Evolutionary conservation across 2,113 vertebrate genomes (phyloP).

Genomic region (Nothoprocta pentlandii): DNA sequence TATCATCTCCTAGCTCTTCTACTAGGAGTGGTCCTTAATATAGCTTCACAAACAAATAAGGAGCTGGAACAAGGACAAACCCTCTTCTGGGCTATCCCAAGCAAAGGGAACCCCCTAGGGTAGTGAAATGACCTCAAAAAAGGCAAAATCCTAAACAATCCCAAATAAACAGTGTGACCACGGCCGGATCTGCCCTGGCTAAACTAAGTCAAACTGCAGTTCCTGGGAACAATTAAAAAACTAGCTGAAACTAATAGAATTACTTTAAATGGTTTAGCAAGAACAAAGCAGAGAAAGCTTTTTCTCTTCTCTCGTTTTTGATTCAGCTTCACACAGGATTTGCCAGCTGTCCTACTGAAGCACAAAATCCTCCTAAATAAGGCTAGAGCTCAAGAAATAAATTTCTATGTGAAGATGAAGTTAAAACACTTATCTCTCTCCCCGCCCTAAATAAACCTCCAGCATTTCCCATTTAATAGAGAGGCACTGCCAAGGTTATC

Average conservation of each 20-base stretch:
- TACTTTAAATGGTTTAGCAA: neutral
- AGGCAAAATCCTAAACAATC: neutral
- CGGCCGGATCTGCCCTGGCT: neutral
- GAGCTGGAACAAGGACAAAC: neutral
- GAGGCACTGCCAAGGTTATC: slow-evolving; percentile 18
- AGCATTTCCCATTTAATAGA: slow-evolving; percentile 29
- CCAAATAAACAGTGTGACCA: neutral
- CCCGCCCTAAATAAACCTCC: neutral
- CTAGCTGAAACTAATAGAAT: neutral
- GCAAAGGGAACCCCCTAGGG: neutral
- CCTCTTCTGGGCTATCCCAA: neutral
- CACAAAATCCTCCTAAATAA: slow-evolving; percentile 44
- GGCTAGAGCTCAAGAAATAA: neutral
- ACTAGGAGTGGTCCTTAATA: neutral
- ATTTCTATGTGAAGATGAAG: neutral
- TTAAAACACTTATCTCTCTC: neutral
- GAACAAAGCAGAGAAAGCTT: neutral
- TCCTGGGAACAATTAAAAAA: slow-evolving; percentile 3
- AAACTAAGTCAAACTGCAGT: neutral
- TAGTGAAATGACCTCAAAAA: neutral
- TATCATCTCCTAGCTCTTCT: neutral
- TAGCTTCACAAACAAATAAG: neutral
- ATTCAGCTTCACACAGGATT: neutral
- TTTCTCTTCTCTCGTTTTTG: neutral
- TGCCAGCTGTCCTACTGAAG: neutral